These are phyloP conservation scores for Tetragonula clypearis DNA, from an alignment of 1,140 invertebrate species.

Conservation along the genomic window DNA sequence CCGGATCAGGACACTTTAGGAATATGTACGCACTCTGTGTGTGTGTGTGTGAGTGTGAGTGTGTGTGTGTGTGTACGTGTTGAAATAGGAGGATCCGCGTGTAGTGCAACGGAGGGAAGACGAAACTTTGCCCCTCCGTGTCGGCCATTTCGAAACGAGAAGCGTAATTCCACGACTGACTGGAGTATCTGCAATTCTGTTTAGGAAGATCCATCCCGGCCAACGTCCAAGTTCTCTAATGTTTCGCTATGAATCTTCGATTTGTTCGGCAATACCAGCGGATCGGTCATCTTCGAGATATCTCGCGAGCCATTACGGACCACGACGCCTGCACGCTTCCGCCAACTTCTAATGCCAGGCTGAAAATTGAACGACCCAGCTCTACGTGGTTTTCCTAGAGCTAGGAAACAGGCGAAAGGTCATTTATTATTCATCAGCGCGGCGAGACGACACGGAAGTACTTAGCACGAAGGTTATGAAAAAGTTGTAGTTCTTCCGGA, in stretches of 20 bases:
- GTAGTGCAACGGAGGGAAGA: not conserved
- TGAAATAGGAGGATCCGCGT: conserved; percentile 14
- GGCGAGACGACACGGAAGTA: conserved; percentile 23
- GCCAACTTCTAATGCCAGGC: not conserved
- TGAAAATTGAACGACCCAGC: conserved; percentile 14
- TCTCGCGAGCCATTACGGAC: no score
- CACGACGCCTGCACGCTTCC: not conserved
- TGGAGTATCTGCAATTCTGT: conserved; percentile 28
- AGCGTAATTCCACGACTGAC: conserved; percentile 35
- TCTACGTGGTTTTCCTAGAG: not conserved
- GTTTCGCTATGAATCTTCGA: conserved; percentile 31
- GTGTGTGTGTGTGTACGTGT: no score
- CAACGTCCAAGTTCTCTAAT: conserved; percentile 19
- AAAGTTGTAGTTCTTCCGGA: not conserved
- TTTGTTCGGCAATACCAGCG: not conserved
- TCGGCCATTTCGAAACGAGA: conserved; percentile 4
- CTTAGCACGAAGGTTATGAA: conserved; percentile 21
- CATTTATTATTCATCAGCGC: conserved; percentile 40
- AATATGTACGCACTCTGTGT: not conserved
- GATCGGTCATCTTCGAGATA: not conserved
- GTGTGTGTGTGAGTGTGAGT: not conserved
- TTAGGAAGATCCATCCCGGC: conserved; percentile 34
- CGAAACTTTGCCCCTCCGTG: conserved; percentile 29
- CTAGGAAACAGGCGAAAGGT: not conserved
- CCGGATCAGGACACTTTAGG: conserved; percentile 36